Evolutionary conservation across 1,140 invertebrate species (phyloP), one percentile per base, ranked within the genome.

Genomic region (Pachypsylla venusta): DNA sequence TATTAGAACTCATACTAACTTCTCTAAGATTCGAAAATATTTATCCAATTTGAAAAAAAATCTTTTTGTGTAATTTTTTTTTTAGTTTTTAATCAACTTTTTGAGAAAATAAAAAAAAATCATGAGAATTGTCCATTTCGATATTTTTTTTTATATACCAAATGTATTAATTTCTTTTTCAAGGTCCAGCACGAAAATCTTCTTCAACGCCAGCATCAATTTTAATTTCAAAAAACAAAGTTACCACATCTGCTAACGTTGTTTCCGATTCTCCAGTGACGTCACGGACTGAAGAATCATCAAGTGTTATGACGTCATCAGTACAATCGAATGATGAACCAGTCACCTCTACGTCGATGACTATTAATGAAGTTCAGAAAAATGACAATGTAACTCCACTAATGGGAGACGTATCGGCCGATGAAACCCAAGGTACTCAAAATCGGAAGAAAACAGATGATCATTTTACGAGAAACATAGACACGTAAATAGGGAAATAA

Each of bases 331-430:
- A 57, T 24, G 27, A 12, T 20, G 60, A 61, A 19, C 59, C 61
- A 5, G 64, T 62, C 12, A 65, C 64, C 16, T 61, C 63, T 1
- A 66, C 63, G 0, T 60, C 65, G 10, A 63, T 62, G 35, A 65
- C 64, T 0, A 58, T 64, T 1, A 63, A 54, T 25, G 65, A 64
- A 2, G 60, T 64, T 0, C 56, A 65, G 53, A 58, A 56, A 0
- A 14, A 22, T 16, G 56, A 57, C 22, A 48, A 53, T 7, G 42
- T 54, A 1, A 48, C 27, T 3, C 10, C 56, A 48, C 56, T 14
- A 1, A 26, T 25, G 7, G 14, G 10, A 19, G 30, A 59, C 19
- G 56, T 13, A 24, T 20, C 48, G 4, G 42, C n/a, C 10, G 3
- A 35, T 16, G 22, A 25, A 35, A 26, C 56, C 20, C 7, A 22